A percentile compares a stretch with the other conserved stretches of the same genome.
Evolutionary conservation across 2,797 vertebrate species (phyloP).

Genomic region (Falco peregrinus): DNA sequence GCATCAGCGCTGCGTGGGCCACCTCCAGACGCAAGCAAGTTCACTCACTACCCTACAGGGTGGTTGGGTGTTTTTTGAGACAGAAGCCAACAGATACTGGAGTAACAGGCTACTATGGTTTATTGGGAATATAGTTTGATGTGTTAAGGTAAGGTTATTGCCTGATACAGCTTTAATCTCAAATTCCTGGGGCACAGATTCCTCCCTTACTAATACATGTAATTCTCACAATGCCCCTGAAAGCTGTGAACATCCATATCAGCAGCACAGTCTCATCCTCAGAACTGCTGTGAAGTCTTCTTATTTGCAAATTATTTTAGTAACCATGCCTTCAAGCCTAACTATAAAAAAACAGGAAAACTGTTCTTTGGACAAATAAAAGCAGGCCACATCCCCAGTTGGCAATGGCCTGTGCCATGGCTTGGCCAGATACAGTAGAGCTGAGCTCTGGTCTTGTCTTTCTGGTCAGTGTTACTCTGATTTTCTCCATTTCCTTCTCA

Average conservation of each 20-base stretch:
- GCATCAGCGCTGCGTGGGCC: not conserved
- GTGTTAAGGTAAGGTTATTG: conserved; percentile 45
- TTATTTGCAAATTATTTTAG: conserved; percentile 52
- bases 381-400: not conserved
- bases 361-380: not conserved
- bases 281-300: conserved; percentile 36
- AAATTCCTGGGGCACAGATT: conserved; percentile 22
- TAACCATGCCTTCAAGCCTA: conserved; percentile 24
- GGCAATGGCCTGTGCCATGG: accelerated
- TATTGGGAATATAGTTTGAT: conserved; percentile 42
- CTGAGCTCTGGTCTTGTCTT: not conserved
- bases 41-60: not conserved
- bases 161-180: conserved; percentile 41
- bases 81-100: not conserved
- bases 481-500: not conserved
- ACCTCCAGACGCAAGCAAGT: not conserved
- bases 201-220: not conserved
- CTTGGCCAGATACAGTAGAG: not conserved
- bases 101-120: conserved; percentile 26
- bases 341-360: not conserved
- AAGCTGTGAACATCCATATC: not conserved
- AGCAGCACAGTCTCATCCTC: not conserved
- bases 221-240: not conserved
- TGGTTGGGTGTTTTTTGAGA: not conserved
- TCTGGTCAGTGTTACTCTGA: not conserved